Evolutionary conservation across 1,140 invertebrate genomes (phyloP).

Genomic region (Schmidtea mediterranea): DNA sequence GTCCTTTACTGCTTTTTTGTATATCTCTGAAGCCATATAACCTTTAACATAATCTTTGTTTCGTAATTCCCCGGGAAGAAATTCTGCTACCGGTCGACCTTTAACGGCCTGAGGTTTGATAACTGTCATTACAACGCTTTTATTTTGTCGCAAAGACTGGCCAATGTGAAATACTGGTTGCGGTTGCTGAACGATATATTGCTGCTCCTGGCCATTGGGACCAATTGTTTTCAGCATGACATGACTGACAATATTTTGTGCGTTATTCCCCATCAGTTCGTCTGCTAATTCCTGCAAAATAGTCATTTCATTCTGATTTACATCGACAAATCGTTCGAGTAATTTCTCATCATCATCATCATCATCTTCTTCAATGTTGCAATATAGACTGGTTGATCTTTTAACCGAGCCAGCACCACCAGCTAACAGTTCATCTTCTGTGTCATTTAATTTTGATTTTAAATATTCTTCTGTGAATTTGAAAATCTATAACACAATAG

Average conservation of each 20-base stretch:
- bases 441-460: not conserved
- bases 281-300: not conserved
- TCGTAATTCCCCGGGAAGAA: conserved; percentile 2
- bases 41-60: conserved; percentile 5
- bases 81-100: conserved; percentile 4
- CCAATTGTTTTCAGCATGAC: not conserved
- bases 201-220: no score
- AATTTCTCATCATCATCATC: not conserved
- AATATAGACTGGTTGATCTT: not conserved
- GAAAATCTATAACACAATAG: not conserved
- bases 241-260: conserved; percentile 1
- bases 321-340: no score
- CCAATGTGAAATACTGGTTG: not conserved
- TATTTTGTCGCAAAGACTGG: not conserved
- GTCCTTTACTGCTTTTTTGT: conserved; percentile 4
- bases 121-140: conserved; percentile 1
- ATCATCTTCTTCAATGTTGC: not conserved
- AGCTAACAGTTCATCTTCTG: not conserved
- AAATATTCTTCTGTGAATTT: not conserved
- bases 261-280: not conserved
- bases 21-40: conserved; percentile 4
- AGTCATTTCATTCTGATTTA: no score
- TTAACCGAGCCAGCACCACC: not conserved
- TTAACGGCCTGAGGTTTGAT: conserved; percentile 3
- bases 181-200: not conserved